phyloP scores from a whole-genome alignment of 2,113 vertebrate genomes.

The Silurus glanis region DNA sequence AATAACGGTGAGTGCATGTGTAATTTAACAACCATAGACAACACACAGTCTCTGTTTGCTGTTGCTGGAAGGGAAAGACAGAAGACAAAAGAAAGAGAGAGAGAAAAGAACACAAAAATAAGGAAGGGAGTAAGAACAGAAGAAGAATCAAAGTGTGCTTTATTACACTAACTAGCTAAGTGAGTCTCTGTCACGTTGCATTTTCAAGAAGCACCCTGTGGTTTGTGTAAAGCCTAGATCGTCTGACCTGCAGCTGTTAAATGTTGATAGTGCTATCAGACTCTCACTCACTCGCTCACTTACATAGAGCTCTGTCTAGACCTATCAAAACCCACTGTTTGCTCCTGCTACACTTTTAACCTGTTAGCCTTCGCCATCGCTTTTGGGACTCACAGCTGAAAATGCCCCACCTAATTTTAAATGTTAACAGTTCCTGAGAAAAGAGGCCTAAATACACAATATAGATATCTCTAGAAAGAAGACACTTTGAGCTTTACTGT shows the following conservation, averaged over 20 bases:
- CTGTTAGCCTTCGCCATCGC: no score
- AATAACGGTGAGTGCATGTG: neutral
- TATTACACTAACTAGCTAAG: neutral
- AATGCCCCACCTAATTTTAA: no score
- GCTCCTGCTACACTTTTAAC: neutral
- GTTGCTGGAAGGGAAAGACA: slow-evolving; percentile 33
- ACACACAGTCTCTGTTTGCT: neutral
- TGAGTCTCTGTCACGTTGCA: neutral
- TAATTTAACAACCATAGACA: neutral
- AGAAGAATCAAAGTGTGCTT: neutral
- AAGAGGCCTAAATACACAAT: no score
- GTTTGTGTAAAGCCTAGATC: neutral
- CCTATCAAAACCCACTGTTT: neutral
- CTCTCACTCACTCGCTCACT: neutral
- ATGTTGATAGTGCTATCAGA: neutral
- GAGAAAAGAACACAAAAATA: neutral
- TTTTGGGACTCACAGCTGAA: no score
- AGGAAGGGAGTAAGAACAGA: neutral
- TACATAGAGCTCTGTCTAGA: neutral
- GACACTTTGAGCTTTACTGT: no score
- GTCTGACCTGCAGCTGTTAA: neutral
- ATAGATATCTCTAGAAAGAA: no score
- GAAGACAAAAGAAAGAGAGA: neutral
- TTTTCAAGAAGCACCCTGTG: neutral
- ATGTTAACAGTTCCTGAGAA: no score